Percentiles rank a stretch among this genome's conserved stretches.
Conservation (phyloP, 2,113 vertebrate species). For the human (Homo sapiens) region GRCh38 chr2:207417001-207417500, state of each 20-base stretch:
- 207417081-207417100: background rate
- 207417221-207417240: background rate
- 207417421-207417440: background rate
- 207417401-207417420: background rate
- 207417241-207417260: constrained; percentile 6
- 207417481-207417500: background rate
- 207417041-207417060: constrained; percentile 12
- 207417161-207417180: background rate
- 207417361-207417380: background rate
- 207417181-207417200: background rate
- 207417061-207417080: background rate
- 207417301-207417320: background rate
- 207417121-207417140: background rate
- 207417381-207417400: background rate
- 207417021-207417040: background rate
- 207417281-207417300: background rate
- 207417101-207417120: background rate
- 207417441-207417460: background rate
- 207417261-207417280: background rate
- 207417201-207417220: background rate
- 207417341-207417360: background rate
- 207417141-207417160: background rate
- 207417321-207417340: background rate
- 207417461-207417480: background rate
- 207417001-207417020: background rate